These are phyloP conservation scores for Stomorhina lunata DNA, from an alignment of 2,888 invertebrate genomes.

Conservation along the genomic window DNA sequence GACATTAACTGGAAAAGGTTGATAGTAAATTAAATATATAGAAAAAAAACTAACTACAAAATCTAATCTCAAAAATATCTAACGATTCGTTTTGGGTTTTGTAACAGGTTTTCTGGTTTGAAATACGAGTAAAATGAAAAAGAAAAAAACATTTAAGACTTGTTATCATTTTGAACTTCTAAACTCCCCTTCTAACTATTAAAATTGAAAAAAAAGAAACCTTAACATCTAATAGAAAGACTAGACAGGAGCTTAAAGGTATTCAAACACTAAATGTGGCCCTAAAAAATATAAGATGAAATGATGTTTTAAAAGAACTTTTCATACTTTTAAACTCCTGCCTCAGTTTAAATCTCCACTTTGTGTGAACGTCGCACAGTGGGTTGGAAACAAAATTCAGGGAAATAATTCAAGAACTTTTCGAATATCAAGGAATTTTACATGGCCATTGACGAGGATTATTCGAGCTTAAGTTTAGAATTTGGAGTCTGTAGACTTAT, in stretches of 20 bases:
- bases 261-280: not conserved
- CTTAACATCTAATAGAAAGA: not conserved
- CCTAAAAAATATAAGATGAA: too few species aligned
- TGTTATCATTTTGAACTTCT: conserved; percentile 46
- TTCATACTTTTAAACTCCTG: too few species aligned
- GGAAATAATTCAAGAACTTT: too few species aligned
- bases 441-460: too few species aligned
- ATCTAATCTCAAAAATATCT: conserved; percentile 43
- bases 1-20: conserved; percentile 17
- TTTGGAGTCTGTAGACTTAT: too few species aligned
- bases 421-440: too few species aligned
- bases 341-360: too few species aligned
- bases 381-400: too few species aligned
- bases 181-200: conserved; percentile 17
- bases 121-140: too few species aligned
- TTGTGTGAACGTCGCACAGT: too few species aligned
- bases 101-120: conserved; percentile 48
- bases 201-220: not conserved
- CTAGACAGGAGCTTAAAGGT: not conserved
- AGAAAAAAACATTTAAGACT: conserved; percentile 32
- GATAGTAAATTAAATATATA: not conserved
- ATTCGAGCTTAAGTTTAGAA: too few species aligned
- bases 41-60: not conserved
- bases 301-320: too few species aligned
- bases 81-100: conserved; percentile 34